Evolutionary conservation across 2,797 vertebrate species (phyloP).

Genomic region (Hyperoplus immaculatus): DNA sequence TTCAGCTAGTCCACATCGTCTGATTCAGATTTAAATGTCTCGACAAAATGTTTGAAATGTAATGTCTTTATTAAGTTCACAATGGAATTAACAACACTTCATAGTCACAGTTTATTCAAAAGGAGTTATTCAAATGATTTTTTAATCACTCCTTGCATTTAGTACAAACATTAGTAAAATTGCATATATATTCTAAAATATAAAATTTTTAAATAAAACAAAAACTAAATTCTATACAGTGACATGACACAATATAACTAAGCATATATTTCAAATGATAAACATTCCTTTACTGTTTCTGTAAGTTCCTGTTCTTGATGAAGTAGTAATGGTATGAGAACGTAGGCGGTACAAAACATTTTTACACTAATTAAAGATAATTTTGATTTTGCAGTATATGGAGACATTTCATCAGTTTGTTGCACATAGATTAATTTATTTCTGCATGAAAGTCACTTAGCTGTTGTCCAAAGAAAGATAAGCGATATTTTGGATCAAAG

Average conservation of each 20-base stretch:
- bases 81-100: slow-evolving; percentile 22
- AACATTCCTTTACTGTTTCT: neutral
- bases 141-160: no score
- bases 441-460: neutral
- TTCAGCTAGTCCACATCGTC: neutral
- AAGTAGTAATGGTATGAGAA: slow-evolving; percentile 49
- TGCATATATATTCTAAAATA: slow-evolving; percentile 20
- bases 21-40: neutral
- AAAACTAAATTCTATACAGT: slow-evolving; percentile 23
- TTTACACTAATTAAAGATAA: neutral
- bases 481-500: no score
- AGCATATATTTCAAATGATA: neutral
- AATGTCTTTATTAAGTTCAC: slow-evolving; percentile 10
- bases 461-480: neutral
- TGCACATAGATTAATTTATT: neutral
- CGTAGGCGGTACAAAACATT: neutral
- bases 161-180: slow-evolving; percentile 42
- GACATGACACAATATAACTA: slow-evolving; percentile 12
- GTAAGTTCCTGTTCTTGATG: slow-evolving; percentile 22
- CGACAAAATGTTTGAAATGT: neutral
- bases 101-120: slow-evolving; percentile 3
- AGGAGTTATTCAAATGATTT: no score
- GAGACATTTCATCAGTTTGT: neutral
- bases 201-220: slow-evolving; percentile 2
- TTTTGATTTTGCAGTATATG: neutral